These are phyloP conservation scores for Allygus modestus DNA, from an alignment of 2,888 invertebrate species.

Conservation along the genomic window DNA sequence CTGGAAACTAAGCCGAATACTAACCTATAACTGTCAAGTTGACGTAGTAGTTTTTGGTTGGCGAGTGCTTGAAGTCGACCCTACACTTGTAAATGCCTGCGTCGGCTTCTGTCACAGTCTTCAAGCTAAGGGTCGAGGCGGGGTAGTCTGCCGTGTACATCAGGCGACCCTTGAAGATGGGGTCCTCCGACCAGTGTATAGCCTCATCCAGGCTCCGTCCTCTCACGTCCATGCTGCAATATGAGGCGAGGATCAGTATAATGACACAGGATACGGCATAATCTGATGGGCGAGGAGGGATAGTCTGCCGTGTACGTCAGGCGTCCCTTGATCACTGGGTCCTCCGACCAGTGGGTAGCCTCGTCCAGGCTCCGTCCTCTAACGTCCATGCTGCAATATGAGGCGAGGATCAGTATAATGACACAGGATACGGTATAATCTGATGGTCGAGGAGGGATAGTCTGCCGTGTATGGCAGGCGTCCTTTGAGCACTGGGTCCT, in stretches of 20 bases:
- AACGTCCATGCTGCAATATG: conserved; percentile 55
- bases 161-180: conserved; percentile 32
- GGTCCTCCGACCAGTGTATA: conserved; percentile 54
- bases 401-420: not conserved
- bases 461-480: conserved; percentile 39
- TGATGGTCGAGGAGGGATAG: conserved; percentile 46
- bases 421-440: not conserved
- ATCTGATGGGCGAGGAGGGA: not conserved
- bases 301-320: conserved; percentile 9
- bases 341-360: conserved; percentile 45
- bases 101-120: conserved; percentile 43
- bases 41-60: conserved; percentile 61
- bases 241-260: too few species aligned
- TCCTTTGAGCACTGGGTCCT: conserved; percentile 31
- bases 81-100: conserved; percentile 62
- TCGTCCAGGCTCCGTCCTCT: conserved; percentile 18
- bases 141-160: conserved; percentile 53
- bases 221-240: conserved; percentile 57
- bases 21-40: conserved; percentile 62
- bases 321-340: conserved; percentile 7
- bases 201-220: conserved; percentile 50
- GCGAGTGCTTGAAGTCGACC: conserved; percentile 64
- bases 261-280: not conserved
- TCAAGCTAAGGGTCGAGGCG: conserved; percentile 45
- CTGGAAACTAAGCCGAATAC: too few species aligned